phyloP scores from a whole-genome alignment of 37 sponge, comb jelly and placozoan genomes.

The Dysidea cf. avara region DNA sequence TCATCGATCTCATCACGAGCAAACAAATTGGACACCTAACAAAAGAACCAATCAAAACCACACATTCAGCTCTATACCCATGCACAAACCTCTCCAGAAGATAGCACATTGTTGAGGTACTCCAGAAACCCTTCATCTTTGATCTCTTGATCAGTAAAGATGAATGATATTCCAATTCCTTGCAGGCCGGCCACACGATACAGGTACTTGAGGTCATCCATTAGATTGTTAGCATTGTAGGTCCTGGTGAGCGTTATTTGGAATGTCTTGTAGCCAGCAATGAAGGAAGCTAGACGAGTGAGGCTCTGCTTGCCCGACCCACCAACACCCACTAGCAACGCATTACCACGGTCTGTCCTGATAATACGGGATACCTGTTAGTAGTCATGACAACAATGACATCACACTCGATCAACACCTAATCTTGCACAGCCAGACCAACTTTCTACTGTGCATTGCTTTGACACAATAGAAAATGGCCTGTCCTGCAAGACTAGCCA shows the following conservation, averaged over 20 bases:
- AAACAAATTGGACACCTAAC: slow-evolving; percentile 84
- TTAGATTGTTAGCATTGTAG: slow-evolving; percentile 94
- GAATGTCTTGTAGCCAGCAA: slow-evolving; percentile 98
- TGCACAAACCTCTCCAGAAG: slow-evolving; percentile 89
- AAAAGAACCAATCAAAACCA: too few species aligned
- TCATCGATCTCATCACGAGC: slow-evolving; percentile 98
- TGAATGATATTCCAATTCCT: slow-evolving; percentile 94
- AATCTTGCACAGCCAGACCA: too few species aligned
- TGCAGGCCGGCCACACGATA: slow-evolving; percentile 87
- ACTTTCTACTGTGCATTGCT: too few species aligned
- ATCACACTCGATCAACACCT: too few species aligned
- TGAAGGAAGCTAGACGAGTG: slow-evolving; percentile 97
- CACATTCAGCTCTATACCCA: slow-evolving; percentile 3
- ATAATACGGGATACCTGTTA: slow-evolving; percentile 92
- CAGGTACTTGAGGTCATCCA: slow-evolving; percentile 95
- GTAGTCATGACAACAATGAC: too few species aligned
- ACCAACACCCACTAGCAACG: slow-evolving; percentile 98
- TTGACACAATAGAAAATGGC: too few species aligned
- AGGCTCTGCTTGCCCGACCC: slow-evolving; percentile 99
- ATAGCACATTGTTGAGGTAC: slow-evolving; percentile 98
- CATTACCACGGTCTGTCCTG: slow-evolving; percentile 95
- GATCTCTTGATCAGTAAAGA: slow-evolving; percentile 99
- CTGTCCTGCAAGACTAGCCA: background rate
- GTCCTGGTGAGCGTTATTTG: slow-evolving; percentile 96
- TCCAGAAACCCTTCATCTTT: slow-evolving; percentile 99